Evolutionary conservation across 2,888 invertebrate genomes (phyloP).

Genomic region (Lomographa bimaculata): DNA sequence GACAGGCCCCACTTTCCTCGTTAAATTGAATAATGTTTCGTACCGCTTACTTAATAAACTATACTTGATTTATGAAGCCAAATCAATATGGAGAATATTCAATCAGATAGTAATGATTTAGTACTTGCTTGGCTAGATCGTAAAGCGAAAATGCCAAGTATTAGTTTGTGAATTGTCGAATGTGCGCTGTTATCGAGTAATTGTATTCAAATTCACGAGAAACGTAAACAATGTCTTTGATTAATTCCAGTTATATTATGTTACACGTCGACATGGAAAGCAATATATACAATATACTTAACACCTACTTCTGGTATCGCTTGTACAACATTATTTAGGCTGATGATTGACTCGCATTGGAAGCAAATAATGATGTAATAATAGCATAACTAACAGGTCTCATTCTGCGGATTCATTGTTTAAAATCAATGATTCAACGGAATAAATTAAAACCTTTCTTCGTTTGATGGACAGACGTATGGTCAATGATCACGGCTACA

Average conservation of each 20-base stretch:
- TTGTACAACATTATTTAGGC: no score
- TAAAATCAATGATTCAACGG: constrained; percentile 5
- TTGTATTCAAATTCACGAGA: constrained; percentile 6
- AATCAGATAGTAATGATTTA: constrained; percentile 27
- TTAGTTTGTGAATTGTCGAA: constrained; percentile 8
- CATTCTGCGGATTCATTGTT: not conserved
- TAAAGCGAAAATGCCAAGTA: constrained; percentile 16
- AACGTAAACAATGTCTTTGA: not conserved
- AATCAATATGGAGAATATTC: constrained; percentile 24
- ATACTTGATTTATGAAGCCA: constrained; percentile 25
- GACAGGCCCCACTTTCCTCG: constrained; percentile 18
- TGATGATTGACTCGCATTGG: no score
- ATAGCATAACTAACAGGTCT: not conserved
- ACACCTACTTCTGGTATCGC: no score
- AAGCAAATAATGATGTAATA: no score
- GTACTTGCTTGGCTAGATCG: constrained; percentile 6
- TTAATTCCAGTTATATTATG: not conserved
- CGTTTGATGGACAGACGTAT: constrained; percentile 25
- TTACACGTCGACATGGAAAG: no score
- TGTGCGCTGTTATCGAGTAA: not conserved
- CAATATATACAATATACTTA: no score
- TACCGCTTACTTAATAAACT: constrained; percentile 16
- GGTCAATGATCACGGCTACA: constrained; percentile 46
- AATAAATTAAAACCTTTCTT: constrained; percentile 19
- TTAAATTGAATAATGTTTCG: constrained; percentile 21